Base-by-base conservation (phyloP, 1,140 invertebrate genomes). In the Brevipalpus yothersi region DNA sequence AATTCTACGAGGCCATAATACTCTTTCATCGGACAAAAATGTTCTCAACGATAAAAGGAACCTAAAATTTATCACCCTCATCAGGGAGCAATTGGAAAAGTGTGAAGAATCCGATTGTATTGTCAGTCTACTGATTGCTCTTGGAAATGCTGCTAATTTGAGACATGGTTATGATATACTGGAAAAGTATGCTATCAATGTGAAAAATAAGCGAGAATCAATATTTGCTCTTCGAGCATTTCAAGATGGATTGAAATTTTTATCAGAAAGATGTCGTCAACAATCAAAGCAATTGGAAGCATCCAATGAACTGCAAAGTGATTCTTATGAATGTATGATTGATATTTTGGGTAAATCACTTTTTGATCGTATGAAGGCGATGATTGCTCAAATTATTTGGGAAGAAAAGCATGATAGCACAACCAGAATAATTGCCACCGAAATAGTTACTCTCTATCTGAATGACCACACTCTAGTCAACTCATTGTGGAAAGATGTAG, bases 391-490 rank as follows among this genome's bases (percentile, higher is more conserved):
- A 15, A 43, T 62, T 1, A 53, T 62, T 4, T 62, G 59, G 39
- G 58, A 64, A 42, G 17, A 31, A 4, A 77, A 76, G 56, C 74
- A 74, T 63, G 84, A 86, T 66, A 80, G 81, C 15, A 84, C 80
- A 31, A 75, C 79, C 0, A 72, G 83, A 63, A 80, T 80, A 1
- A 62, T 86, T 47, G 81, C 83, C 0, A 67, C 81, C 11, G 82
- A 86, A 65, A 74, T 86, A 11, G 69, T 86, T n/a, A 69, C 86
- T 0, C 74, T 78, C 57, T 68, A 72, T 60, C 10, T 64, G 10
- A 21, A 57, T 40, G 61, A 64, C 49, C 53, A 58, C 31, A 43
- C 41, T 53, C 45, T 65, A 43, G 41, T 63, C n/a, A 47, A 59
- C 21, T 40, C 39, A 15, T 17, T 55, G 31, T 15, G 43, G 17